Evolutionary conservation across 1,140 invertebrate genomes (phyloP), one percentile per base, ranked within the genome.

Genomic region (Magallana ariakensis): DNA sequence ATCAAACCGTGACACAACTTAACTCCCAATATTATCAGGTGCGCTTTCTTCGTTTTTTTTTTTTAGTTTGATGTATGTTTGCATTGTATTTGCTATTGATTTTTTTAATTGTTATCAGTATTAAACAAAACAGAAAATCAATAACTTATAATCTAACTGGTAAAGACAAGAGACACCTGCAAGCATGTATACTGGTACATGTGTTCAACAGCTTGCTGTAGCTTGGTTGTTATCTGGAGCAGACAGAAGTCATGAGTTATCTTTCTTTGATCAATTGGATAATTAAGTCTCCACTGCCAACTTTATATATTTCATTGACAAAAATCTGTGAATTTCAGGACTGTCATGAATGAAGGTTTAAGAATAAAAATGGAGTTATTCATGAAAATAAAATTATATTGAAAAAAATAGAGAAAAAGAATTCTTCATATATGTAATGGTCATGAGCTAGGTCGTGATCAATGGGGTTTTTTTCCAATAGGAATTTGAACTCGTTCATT

Each of bases 101-200:
- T 62, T 62, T 15, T 62, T 62, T 62, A 62, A 62, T 62, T 62
- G 22, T 75, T 75, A 26, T 75, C 66, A 75, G 66, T 75, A 75
- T 75, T 22, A 75, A 75, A 75, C 22, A 26, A 75, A 26, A 66
- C 19, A 75, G 66, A 75, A 75, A 75, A 75, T 75, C 66, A 75
- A 75, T 75, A 75, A 26, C 9, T 75, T 75, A 75, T 75, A 75
- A 75, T 75, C 66, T 75, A 75, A 75, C 58, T 62, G 22, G 66
- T 75, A 75, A 75, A 75, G 66, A 75, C 9, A 33, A 13, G 19
- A 75, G 66, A 75, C 66, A 75, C 66, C 66, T 75, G 66, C 22
- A 75, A 22, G 66, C 66, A 70, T 75, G 22, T 26, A 70, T 22
- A 26, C 33, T 4, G 33, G 33, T 46, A 46, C 33, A 46, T 46